Conservation (phyloP, 2,113 vertebrate genomes). For the Orycteropus afer region DNA sequence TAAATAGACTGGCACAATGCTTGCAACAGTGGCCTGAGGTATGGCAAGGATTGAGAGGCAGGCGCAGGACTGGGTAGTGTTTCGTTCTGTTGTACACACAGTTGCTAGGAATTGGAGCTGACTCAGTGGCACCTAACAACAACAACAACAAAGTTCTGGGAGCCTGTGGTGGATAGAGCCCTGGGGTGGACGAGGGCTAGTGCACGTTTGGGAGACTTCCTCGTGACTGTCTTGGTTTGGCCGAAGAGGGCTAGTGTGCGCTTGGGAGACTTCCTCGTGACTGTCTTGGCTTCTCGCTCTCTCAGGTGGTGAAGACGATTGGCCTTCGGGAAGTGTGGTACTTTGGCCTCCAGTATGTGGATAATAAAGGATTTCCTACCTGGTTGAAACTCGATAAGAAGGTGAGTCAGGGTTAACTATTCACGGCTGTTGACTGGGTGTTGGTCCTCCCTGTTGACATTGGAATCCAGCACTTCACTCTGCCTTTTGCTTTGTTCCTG, state of each 20-base stretch:
- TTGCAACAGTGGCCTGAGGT: too few relatives aligned
- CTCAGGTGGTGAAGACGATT: conserved; percentile 96
- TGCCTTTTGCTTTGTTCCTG: neutral
- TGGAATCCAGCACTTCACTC: neutral
- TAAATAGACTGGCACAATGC: too few relatives aligned
- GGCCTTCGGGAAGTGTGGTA: conserved; percentile 97
- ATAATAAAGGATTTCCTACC: conserved; percentile 94
- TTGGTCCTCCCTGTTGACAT: neutral
- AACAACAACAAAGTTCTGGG: too few relatives aligned
- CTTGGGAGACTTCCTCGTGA: neutral
- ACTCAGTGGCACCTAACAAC: too few relatives aligned
- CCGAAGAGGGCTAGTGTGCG: fast-evolving
- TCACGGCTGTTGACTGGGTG: conserved; percentile 30
- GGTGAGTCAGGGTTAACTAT: conserved; percentile 86
- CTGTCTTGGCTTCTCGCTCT: neutral
- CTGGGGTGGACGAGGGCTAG: too few relatives aligned
- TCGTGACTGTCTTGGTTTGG: too few relatives aligned
- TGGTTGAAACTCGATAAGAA: conserved; percentile 99
- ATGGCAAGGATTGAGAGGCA: too few relatives aligned
- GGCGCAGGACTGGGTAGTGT: too few relatives aligned
- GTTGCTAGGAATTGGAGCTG: too few relatives aligned
- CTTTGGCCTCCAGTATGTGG: conserved; percentile 96
- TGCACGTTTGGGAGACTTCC: too few relatives aligned
- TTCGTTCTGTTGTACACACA: too few relatives aligned
- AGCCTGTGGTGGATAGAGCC: too few relatives aligned